These are phyloP conservation scores for Paradoxurus hermaphroditus DNA, from an alignment of 2,113 vertebrate genomes.

Conservation along the genomic window DNA sequence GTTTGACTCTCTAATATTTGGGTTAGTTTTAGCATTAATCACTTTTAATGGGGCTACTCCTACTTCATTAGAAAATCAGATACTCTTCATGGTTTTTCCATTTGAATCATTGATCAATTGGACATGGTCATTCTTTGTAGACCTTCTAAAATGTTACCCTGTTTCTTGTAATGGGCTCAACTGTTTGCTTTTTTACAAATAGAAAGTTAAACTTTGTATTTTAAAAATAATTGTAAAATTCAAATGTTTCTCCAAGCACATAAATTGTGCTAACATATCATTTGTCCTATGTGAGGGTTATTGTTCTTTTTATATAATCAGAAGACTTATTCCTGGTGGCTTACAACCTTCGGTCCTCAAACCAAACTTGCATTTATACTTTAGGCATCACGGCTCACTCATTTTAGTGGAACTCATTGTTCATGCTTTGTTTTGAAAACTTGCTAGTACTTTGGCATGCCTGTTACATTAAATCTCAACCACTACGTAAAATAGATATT, in stretches of 20 bases:
- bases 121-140: neutral
- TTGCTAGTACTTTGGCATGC: neutral
- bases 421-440: conserved; percentile 21
- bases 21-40: neutral
- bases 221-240: conserved; percentile 21
- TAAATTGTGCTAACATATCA: neutral
- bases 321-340: neutral
- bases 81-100: conserved; percentile 31
- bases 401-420: neutral
- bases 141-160: conserved; percentile 2
- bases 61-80: conserved; percentile 9
- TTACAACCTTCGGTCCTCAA: neutral
- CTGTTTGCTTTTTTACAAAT: conserved; percentile 8
- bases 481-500: neutral
- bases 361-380: conserved; percentile 1
- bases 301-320: conserved; percentile 12
- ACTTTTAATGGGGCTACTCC: neutral
- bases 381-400: neutral
- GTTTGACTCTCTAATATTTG: neutral
- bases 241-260: neutral
- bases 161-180: neutral
- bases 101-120: conserved; percentile 36
- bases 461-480: neutral
- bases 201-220: conserved; percentile 32
- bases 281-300: neutral